Evolutionary conservation across 2,113 vertebrate species (phyloP).

Genomic region (Globicephala melas): DNA sequence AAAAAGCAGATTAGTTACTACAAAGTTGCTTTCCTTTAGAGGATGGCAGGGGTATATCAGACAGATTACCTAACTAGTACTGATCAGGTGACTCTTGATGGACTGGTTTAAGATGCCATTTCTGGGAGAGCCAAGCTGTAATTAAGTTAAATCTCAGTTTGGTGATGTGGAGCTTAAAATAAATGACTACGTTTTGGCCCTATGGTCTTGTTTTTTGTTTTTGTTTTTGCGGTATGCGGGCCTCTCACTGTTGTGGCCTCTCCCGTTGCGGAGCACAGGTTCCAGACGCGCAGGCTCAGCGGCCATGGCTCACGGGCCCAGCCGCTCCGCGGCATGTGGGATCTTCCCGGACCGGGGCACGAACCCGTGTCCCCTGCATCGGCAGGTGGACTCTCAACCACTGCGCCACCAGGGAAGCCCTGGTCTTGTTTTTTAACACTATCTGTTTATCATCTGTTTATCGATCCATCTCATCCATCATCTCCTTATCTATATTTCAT

Average conservation of each 20-base stretch:
- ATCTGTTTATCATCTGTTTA: not conserved
- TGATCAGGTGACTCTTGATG: not conserved
- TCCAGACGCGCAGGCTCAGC: too few relatives aligned
- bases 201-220: not conserved
- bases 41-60: not conserved
- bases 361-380: too few relatives aligned
- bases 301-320: too few relatives aligned
- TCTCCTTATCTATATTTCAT: not conserved
- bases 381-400: too few relatives aligned
- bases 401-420: too few relatives aligned
- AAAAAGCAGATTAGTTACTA: not conserved
- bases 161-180: not conserved
- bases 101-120: not conserved
- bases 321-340: too few relatives aligned
- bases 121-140: not conserved
- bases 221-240: too few relatives aligned
- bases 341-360: too few relatives aligned
- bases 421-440: not conserved
- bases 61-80: not conserved
- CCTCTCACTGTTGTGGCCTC: too few relatives aligned
- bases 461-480: not conserved
- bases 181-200: not conserved
- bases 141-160: not conserved
- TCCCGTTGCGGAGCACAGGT: too few relatives aligned
- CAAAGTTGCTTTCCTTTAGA: not conserved